A percentile compares a stretch with the other conserved stretches of the same genome.
These are phyloP conservation scores for Cuculus canorus DNA, from an alignment of 2,797 vertebrate genomes.

Conservation along the genomic window DNA sequence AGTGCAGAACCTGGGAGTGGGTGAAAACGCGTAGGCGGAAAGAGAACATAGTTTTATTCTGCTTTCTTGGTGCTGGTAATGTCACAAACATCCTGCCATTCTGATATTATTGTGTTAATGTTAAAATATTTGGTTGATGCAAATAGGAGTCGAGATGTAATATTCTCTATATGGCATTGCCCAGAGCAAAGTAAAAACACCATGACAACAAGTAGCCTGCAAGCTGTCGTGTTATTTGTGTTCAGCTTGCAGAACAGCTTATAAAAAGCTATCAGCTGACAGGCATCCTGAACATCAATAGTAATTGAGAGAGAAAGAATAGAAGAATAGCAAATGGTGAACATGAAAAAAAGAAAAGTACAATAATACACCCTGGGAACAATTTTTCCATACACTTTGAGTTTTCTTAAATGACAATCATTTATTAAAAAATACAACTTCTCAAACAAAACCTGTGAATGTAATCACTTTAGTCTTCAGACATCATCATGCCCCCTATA, in stretches of 20 bases:
- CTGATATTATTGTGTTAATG: constrained; percentile 64
- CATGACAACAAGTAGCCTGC: constrained; percentile 70
- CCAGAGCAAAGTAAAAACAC: constrained; percentile 67
- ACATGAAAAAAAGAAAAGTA: background rate
- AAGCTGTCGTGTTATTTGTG: constrained; percentile 73
- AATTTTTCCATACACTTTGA: background rate
- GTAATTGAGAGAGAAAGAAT: constrained; percentile 58
- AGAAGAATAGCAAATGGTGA: constrained; percentile 19
- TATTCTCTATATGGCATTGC: constrained; percentile 73
- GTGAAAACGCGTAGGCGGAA: constrained; percentile 15
- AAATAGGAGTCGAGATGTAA: constrained; percentile 68
- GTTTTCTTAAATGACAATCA: constrained; percentile 33
- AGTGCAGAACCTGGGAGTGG: background rate
- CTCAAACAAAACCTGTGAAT: background rate
- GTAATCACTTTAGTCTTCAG: constrained; percentile 7
- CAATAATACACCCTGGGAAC: background rate
- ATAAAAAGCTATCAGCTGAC: constrained; percentile 70
- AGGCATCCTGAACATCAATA: constrained; percentile 66
- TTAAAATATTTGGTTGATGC: constrained; percentile 72
- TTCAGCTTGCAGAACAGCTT: constrained; percentile 62
- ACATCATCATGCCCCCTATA: background rate
- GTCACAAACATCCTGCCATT: constrained; percentile 64
- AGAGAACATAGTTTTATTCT: constrained; percentile 55
- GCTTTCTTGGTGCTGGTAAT: constrained; percentile 47
- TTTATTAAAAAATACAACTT: background rate